Evolutionary conservation across 2,888 invertebrate species (phyloP), one percentile per base, ranked within the genome.

Genomic region (Uloborus plumipes): DNA sequence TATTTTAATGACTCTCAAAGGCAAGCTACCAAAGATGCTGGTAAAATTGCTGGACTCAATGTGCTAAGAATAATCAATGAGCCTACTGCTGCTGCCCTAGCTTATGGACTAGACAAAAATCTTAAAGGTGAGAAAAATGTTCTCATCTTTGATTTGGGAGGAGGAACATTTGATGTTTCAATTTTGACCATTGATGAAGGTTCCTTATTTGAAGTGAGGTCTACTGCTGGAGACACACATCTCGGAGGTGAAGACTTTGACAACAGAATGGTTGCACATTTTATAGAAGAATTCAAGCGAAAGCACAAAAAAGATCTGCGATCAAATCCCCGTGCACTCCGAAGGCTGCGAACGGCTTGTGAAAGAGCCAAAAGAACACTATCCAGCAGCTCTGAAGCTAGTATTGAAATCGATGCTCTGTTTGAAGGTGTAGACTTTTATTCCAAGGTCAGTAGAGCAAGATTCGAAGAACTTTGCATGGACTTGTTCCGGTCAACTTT

Each of bases 21-120:
- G 59, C 93, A 93, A 87, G 93, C 96, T 9, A 93, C 97, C 85
- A 97, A 97, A 90, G 97, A 97, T 89, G 95, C 96, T 15, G 96
- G 96, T 1, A 91, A 91, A 16, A 94, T 90, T 87, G 93, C 96
- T 22, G 96, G 94, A 0, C 89, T 97, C 31, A 96, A 96, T 89
- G 95, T 97, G 2, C 90, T 96, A 53, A 92, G 96, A 87, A 96
- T 97, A 84, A 88, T 89, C 55, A 89, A 89, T 84, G 89, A 89
- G 72, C 89, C 89, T 3, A 88, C 88, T 15, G 89, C 86, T 18
- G 86, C 86, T 55, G 86, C 86, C 2, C 70, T 89, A 39, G 89
- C 89, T 2, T 89, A 89, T 76, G 89, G 89, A 50, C 86, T 89
- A 16, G 89, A 89, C 74, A 88, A 89, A 79, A 88, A 88, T 51